Base-by-base conservation (phyloP, 2,797 vertebrate genomes). In the Rhynchonycteris naso region DNA sequence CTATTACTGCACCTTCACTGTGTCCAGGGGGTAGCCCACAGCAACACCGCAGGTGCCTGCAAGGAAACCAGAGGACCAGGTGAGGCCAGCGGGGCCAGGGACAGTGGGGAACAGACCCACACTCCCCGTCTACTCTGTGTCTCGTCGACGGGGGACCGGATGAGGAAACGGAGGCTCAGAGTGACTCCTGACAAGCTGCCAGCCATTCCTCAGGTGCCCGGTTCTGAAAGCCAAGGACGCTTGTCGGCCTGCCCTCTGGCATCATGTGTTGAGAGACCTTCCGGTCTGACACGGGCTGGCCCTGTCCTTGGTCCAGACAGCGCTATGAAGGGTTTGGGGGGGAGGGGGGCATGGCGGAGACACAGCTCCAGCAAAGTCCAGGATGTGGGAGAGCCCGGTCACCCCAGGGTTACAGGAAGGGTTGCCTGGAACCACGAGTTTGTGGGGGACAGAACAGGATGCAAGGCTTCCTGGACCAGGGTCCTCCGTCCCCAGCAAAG, bases 31-130 rank as follows among this genome's bases (percentile, higher is more conserved):
- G 43, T 43, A 43, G 43, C 43, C 43, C 43, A 99, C 98, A 4
- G 98, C 98, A 85, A 99, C 98, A 50, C 99, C 99, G 80, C 99
- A 98, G 38, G 99, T 97, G 38, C 99, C 99, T 99, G 97, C 43
- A 98, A 97, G 68, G 95, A 79, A 63, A 84, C 15, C 26, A 76
- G 72, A 79, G 6, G 5, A 24, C 7, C 16, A 6, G 11, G 21
- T 92, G 74, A 92, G 84, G 50, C 1, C 10, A 7, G 33, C 4
- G 0, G 80, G 7, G 28, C 56, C 19, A 7, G 16, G 3, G 58
- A 5, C 22, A 10, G 26, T 2, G 43, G 5, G 21, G 24, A 28
- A 38, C 14, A 43, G 26, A 52, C 24, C 58, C 75, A 30, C 43
- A 2, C 58, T 43, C 5, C 66, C 43, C 2, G 2, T 38, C 88